Evolutionary conservation across 2,888 invertebrate genomes (phyloP).

Genomic region (Panopea generosa): DNA sequence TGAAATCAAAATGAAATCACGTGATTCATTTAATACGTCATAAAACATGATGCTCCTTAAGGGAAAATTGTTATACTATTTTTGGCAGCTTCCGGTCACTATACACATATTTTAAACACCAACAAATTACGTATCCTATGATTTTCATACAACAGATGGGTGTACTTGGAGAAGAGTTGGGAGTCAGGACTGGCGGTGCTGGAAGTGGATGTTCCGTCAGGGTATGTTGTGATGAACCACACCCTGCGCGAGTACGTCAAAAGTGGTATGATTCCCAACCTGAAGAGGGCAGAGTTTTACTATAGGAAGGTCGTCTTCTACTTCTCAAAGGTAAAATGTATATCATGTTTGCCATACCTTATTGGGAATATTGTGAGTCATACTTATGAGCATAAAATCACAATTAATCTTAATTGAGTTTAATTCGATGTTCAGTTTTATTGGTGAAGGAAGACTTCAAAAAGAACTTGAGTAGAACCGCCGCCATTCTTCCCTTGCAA

Average conservation of each 20-base stretch:
- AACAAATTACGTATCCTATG: no score
- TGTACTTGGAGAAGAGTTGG: conserved; percentile 71
- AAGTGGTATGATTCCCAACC: conserved; percentile 91
- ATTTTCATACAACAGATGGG: conserved; percentile 84
- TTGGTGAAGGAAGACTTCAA: no score
- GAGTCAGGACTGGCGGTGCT: conserved; percentile 82
- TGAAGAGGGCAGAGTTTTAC: conserved; percentile 93
- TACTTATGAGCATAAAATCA: neutral
- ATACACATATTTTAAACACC: no score
- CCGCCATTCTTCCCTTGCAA: no score
- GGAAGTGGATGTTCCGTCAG: conserved; percentile 83
- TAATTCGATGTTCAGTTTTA: no score
- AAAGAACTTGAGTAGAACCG: no score
- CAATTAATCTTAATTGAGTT: no score
- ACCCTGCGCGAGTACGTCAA: conserved; percentile 93
- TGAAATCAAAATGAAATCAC: no score
- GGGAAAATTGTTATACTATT: no score
- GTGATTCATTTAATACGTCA: no score
- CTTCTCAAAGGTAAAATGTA: conserved; percentile 96
- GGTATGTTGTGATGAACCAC: conserved; percentile 88
- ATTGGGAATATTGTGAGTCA: neutral
- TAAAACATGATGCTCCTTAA: no score
- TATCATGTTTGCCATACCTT: neutral
- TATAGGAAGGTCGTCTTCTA: conserved; percentile 95
- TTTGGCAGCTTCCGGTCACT: no score